phyloP scores from a whole-genome alignment of 2,888 invertebrate species.

The Drosophila fungiperda region DNA sequence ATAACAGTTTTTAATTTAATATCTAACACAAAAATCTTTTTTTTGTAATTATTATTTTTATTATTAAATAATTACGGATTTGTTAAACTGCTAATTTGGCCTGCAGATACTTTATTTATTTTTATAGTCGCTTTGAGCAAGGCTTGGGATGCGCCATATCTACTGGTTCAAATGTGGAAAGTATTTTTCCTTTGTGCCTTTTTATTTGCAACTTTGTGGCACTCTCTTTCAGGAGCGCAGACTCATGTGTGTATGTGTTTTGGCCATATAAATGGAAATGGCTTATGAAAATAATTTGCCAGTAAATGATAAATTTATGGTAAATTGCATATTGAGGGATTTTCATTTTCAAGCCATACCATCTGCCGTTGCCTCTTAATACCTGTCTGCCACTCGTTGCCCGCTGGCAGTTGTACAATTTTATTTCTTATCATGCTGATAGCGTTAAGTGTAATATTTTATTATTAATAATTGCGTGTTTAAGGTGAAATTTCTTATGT shows the following conservation, averaged over 20 bases:
- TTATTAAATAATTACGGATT: background rate
- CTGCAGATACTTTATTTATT: background rate
- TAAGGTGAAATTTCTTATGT: conserved; percentile 57
- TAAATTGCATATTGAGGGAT: conserved; percentile 80
- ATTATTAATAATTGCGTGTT: conserved; percentile 71
- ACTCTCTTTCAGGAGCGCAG: background rate
- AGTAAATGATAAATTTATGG: conserved; percentile 81
- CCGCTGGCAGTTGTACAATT: conserved; percentile 48
- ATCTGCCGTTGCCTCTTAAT: conserved; percentile 47
- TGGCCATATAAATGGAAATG: conserved; percentile 73
- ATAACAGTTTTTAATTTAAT: background rate
- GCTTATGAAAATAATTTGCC: conserved; percentile 80
- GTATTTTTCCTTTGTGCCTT: background rate
- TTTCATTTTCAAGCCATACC: conserved; percentile 54
- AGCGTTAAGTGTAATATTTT: conserved; percentile 70
- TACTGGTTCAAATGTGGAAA: background rate
- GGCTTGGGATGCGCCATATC: conserved; percentile 10
- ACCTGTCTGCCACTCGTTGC: conserved; percentile 18
- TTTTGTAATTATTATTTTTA: background rate
- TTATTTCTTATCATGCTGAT: conserved; percentile 66
- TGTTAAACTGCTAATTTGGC: background rate
- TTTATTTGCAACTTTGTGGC: conserved; percentile 1
- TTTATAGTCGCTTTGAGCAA: background rate
- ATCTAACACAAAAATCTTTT: background rate
- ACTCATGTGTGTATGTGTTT: conserved; percentile 21